Conservation (phyloP, 2,888 invertebrate species). For the Chymomyza amoena region DNA sequence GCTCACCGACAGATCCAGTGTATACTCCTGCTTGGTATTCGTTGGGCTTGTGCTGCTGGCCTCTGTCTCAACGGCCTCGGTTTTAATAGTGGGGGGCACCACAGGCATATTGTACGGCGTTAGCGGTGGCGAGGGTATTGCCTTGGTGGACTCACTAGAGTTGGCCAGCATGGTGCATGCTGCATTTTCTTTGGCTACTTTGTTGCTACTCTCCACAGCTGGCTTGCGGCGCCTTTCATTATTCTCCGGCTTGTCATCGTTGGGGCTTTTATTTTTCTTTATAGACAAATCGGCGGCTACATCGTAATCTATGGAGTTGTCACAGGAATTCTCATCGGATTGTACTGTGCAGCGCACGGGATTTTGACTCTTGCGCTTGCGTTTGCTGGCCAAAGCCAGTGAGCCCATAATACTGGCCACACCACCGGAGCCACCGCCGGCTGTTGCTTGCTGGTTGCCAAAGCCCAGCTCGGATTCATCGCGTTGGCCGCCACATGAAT, state of each 20-base stretch:
- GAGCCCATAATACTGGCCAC: conserved; percentile 35
- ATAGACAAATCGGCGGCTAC: conserved; percentile 76
- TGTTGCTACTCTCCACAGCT: neutral
- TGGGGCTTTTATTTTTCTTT: conserved; percentile 56
- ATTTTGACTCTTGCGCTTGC: conserved; percentile 93
- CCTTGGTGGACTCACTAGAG: conserved; percentile 73
- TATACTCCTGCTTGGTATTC: neutral
- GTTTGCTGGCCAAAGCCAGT: conserved; percentile 82
- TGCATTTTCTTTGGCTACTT: conserved; percentile 53
- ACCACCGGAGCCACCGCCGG: conserved; percentile 15
- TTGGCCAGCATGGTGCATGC: conserved; percentile 39
- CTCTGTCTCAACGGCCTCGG: conserved; percentile 36
- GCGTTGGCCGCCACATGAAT: conserved; percentile 80
- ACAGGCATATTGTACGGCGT: conserved; percentile 63
- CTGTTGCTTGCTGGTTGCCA: conserved; percentile 20
- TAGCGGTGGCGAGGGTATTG: conserved; percentile 76
- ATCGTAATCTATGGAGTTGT: conserved; percentile 76
- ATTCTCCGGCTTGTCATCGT: conserved; percentile 23
- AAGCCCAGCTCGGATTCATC: conserved; percentile 71
- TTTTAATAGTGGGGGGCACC: conserved; percentile 43
- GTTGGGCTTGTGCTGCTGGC: neutral
- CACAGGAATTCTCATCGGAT: conserved; percentile 75
- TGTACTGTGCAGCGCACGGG: conserved; percentile 87
- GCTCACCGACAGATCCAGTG: neutral
- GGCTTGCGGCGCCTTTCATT: conserved; percentile 60